Conservation (phyloP, 1,140 invertebrate species). For the Physella acuta region DNA sequence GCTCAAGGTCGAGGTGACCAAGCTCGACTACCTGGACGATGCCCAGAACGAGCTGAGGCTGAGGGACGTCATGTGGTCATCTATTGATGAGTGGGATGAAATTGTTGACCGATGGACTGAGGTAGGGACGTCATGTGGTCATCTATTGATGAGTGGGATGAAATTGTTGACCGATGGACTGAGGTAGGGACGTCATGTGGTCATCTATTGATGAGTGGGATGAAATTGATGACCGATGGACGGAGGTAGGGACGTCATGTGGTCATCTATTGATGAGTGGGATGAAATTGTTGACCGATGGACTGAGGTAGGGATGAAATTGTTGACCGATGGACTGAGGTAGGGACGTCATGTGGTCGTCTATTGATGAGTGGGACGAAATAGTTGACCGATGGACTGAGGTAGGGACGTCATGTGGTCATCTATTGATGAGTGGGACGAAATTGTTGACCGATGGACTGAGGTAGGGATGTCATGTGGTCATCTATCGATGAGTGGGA, state of each 20-base stretch:
- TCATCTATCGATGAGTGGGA: conserved; percentile 75
- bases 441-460: conserved; percentile 67
- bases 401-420: conserved; percentile 79
- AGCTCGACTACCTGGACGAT: conserved; percentile 78
- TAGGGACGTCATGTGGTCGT: too few species aligned
- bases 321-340: too few species aligned
- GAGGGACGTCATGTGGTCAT: conserved; percentile 76
- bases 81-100: conserved; percentile 71
- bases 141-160: conserved; percentile 72
- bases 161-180: conserved; percentile 67
- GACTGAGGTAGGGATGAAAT: conserved; percentile 66
- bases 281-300: conserved; percentile 65
- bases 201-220: conserved; percentile 75
- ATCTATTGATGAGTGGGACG: conserved; percentile 72
- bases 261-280: conserved; percentile 76
- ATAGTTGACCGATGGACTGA: too few species aligned
- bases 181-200: conserved; percentile 72
- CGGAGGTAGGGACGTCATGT: conserved; percentile 70
- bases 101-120: conserved; percentile 67
- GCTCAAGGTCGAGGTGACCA: conserved; percentile 70
- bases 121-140: conserved; percentile 75
- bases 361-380: too few species aligned
- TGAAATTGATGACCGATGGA: conserved; percentile 66
- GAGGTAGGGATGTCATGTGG: conserved; percentile 72
- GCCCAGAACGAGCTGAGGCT: conserved; percentile 76